Base-by-base conservation (phyloP, 2,113 vertebrate species). In the Larimichthys crocea region DNA sequence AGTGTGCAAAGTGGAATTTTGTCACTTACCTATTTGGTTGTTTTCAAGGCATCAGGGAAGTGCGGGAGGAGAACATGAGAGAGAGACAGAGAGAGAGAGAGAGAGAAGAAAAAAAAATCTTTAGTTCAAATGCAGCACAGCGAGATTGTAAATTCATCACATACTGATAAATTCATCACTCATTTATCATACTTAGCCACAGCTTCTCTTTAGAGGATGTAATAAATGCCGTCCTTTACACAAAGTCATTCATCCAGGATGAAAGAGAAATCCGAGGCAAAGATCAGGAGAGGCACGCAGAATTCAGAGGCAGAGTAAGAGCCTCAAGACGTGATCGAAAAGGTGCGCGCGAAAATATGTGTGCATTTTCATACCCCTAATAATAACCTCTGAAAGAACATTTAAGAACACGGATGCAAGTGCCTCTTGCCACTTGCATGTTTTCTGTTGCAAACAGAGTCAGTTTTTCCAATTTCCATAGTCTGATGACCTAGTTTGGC, bases 11-110 rank as follows among this genome's bases (percentile, higher is more conserved):
- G 68, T 46, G 55, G 24, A 49, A 83, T 78, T 79, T 49, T 81
- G 76, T 89, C 76, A 93, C 93, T 94, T 93, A 94, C 93, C 93
- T 94, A 77, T 91, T 91, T 60, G 61, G 88, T 67, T 83, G 87
- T 91, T 90, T 89, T 84, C 68, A 60, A 77, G 82, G 69, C 49
- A 68, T 79, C 65, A 35, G 53, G 35, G 1, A 66, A 74, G 50
- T 55, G 70, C 42, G 42, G 62, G 50, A 65, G 57, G 76, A 55
- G 42, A 67, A 59, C 50, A 68, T 11, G 73, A 55, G 67, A 26
- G 15, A 44, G n/a, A 6, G 11, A 53, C 20, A 53, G n/a, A 24
- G 11, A 26, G 22, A n/a, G 16, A 50, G 17, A 7, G 49, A 52
- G 49, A 49, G 12, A 72, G 6, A 79, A 44, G 50, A 22, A 84